Evolutionary conservation across 2,888 invertebrate species (phyloP), one percentile per base, ranked within the genome.

Genomic region (Idaea straminata): DNA sequence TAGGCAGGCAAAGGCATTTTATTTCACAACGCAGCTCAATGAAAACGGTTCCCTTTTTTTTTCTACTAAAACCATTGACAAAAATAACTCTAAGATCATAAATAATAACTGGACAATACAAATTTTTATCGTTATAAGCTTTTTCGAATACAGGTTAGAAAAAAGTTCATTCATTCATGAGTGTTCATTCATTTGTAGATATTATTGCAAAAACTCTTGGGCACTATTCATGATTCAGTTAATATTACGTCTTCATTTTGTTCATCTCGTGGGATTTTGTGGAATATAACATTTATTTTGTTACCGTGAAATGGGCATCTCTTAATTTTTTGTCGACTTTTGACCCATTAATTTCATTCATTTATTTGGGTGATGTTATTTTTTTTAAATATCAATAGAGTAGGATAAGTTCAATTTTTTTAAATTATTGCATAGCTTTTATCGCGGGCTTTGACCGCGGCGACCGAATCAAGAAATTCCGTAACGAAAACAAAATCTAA

Each of bases 21-120:
- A 2, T 47, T 47, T 13, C 10, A 13, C 5, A 47, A 47, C 47
- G 47, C 13, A 47, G 10, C 7, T 47, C 13, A 47, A 47, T 10
- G 63, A 74, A 70, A 77, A 80, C 76, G 73, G 73, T 72, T 69
- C 72, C 67, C 71, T 73, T 72, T 74, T 73, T 73, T 72, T 74
- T 74, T 64, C 62, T 61, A 71, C 66, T 62, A 66, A 66, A 63
- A 63, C 66, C 76, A 75, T 72, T 74, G 73, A 82, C 67, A 73
- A 79, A 81, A 83, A 79, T 76, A 74, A 69, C 66, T 69, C 70
- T 61, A 67, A 76, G 77, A 77, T 74, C 86, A 89, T 91, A 92
- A 92, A 91, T 90, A 88, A 90, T 89, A 86, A 83, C 69, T 77
- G 79, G 79, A 91, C 88, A 89, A 90, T 88, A 91, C 88, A 91